Evolutionary conservation across 2,113 vertebrate species (phyloP).

Genomic region (Ophthalmolycus amberensis): DNA sequence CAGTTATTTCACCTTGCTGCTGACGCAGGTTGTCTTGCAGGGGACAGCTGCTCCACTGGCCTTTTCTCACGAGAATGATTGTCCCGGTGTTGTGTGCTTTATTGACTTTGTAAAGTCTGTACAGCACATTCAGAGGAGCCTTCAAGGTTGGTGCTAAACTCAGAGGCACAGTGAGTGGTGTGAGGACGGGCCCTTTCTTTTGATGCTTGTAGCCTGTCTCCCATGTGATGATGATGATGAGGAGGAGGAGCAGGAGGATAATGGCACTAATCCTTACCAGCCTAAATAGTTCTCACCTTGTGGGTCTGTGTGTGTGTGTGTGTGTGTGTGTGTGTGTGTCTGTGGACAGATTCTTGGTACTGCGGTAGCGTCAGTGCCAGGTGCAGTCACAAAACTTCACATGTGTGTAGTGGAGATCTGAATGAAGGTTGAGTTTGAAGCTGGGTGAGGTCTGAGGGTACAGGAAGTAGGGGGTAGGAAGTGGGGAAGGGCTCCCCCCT

Average conservation of each 20-base stretch:
- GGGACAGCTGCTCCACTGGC: slow-evolving; percentile 49
- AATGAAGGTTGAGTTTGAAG: no score
- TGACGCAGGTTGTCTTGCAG: slow-evolving; percentile 54
- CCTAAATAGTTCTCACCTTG: no score
- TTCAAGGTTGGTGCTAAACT: slow-evolving; percentile 44
- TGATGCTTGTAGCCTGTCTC: not conserved
- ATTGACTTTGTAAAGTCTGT: slow-evolving; percentile 45
- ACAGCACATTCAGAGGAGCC: slow-evolving; percentile 22
- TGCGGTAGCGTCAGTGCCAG: no score
- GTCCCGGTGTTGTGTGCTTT: slow-evolving; percentile 47
- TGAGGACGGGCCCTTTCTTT: not conserved
- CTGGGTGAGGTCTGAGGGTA: no score
- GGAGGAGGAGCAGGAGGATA: not conserved
- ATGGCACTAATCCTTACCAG: not conserved
- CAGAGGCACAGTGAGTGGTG: not conserved
- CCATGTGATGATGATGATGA: not conserved
- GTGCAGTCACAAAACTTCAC: not conserved
- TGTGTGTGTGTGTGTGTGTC: no score
- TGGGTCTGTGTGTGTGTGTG: no score
- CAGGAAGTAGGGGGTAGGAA: not conserved
- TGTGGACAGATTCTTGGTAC: no score
- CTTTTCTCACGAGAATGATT: slow-evolving; percentile 50
- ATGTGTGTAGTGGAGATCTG: not conserved
- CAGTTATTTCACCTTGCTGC: slow-evolving; percentile 52
- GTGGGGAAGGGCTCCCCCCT: not conserved